Conservation (phyloP, 2,888 invertebrate genomes). For the Ligdia adustata region DNA sequence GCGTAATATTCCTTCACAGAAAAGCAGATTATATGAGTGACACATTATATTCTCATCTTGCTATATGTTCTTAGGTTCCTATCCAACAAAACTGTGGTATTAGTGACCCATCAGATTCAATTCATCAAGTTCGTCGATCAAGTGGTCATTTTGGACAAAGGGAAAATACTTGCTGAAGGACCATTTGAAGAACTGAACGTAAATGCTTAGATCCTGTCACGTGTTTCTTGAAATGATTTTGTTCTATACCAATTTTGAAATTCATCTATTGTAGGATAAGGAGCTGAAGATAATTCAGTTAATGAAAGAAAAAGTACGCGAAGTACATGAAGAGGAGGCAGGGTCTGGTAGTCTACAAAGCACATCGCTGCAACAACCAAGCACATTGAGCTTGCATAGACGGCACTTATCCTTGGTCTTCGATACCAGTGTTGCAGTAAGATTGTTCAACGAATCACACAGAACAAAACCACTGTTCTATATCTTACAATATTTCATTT, state of each 20-base stretch:
- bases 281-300: constrained; percentile 65
- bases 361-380: constrained; percentile 46
- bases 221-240: too few species aligned
- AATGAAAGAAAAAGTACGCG: constrained; percentile 65
- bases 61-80: constrained; percentile 66
- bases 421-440: constrained; percentile 58
- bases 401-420: constrained; percentile 59
- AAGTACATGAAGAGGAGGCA: constrained; percentile 62
- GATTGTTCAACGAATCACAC: too few species aligned
- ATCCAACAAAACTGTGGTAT: constrained; percentile 87
- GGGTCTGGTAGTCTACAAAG: constrained; percentile 42
- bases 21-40: too few species aligned
- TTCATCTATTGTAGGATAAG: constrained; percentile 55
- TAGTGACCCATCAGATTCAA: constrained; percentile 94
- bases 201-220: constrained; percentile 18
- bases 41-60: not conserved
- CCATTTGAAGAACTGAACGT: constrained; percentile 66
- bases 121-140: constrained; percentile 88
- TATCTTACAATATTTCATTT: too few species aligned
- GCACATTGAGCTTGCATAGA: constrained; percentile 59
- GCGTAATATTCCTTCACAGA: too few species aligned
- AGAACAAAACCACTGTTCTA: too few species aligned
- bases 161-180: constrained; percentile 64
- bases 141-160: constrained; percentile 73
- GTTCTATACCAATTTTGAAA: not conserved